Conservation (phyloP, 2,797 vertebrate species). For the Pangasius krempfi region DNA sequence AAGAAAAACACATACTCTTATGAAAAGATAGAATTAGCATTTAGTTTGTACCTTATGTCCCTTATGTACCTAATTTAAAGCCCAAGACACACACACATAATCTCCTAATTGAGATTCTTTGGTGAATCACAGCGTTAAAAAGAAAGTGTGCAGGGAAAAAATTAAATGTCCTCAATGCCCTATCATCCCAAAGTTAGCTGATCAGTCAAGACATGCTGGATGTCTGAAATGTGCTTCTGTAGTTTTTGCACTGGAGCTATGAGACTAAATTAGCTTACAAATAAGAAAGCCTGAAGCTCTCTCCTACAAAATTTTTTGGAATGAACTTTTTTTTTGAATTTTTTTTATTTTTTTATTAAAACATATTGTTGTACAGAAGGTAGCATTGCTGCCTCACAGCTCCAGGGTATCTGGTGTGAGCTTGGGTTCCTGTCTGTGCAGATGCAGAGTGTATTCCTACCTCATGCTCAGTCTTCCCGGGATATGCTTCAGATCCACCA, state of each 20-base stretch:
- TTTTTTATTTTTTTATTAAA: background rate
- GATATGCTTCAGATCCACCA: background rate
- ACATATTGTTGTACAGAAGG: background rate
- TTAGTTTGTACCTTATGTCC: conserved; percentile 12
- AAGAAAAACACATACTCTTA: background rate
- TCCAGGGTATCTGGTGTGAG: background rate
- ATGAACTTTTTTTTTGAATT: background rate
- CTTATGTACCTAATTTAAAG: background rate
- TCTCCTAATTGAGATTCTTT: conserved; percentile 4
- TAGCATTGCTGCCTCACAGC: background rate
- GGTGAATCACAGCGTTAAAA: background rate
- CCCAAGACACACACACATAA: background rate
- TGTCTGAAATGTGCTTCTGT: background rate
- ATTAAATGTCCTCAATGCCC: background rate
- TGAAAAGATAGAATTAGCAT: conserved; percentile 20
- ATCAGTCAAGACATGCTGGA: background rate
- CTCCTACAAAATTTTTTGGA: background rate
- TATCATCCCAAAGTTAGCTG: background rate
- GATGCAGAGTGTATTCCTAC: background rate
- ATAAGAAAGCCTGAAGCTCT: background rate
- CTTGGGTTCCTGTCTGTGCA: background rate
- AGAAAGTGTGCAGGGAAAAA: background rate
- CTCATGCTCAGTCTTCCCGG: background rate
- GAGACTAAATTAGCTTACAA: background rate
- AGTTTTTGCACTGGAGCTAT: background rate